Conservation (phyloP, 2,888 invertebrate species). For the Ptychoptera contaminata region DNA sequence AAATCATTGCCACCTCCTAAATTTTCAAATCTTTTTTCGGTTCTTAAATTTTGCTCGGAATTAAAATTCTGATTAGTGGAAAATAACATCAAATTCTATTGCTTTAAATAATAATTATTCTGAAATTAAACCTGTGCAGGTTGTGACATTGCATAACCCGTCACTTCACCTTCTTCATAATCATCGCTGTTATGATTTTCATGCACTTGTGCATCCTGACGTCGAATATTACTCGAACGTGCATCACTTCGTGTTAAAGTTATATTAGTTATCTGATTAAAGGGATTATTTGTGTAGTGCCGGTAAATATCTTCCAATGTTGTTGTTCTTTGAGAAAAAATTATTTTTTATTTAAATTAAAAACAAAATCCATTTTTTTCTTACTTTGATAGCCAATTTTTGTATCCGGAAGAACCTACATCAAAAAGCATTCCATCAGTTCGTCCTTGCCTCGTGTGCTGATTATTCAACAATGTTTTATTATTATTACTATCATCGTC, state of each 20-base stretch:
- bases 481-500: not conserved
- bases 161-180: slow-evolving; percentile 43
- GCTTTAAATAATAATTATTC: no score
- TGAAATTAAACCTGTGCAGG: slow-evolving; percentile 4
- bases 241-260: slow-evolving; percentile 25
- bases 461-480: not conserved
- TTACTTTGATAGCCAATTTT: slow-evolving; percentile 61
- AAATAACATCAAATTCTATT: not conserved
- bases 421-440: slow-evolving; percentile 41
- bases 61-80: not conserved
- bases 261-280: slow-evolving; percentile 16
- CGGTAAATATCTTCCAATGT: slow-evolving; percentile 53
- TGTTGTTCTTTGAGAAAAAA: slow-evolving; percentile 38
- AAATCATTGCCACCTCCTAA: not conserved
- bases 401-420: slow-evolving; percentile 54
- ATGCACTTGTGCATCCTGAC: slow-evolving; percentile 13
- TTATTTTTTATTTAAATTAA: not conserved
- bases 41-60: no score
- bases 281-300: slow-evolving; percentile 35
- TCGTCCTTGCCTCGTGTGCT: slow-evolving; percentile 2
- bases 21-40: not conserved
- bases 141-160: slow-evolving; percentile 28
- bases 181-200: slow-evolving; percentile 33
- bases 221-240: slow-evolving; percentile 9
- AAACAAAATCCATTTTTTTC: slow-evolving; percentile 16